Percentiles rank a stretch among this genome's conserved stretches.
phyloP scores from a whole-genome alignment of 2,113 vertebrate genomes.

The Alosa alosa region DNA sequence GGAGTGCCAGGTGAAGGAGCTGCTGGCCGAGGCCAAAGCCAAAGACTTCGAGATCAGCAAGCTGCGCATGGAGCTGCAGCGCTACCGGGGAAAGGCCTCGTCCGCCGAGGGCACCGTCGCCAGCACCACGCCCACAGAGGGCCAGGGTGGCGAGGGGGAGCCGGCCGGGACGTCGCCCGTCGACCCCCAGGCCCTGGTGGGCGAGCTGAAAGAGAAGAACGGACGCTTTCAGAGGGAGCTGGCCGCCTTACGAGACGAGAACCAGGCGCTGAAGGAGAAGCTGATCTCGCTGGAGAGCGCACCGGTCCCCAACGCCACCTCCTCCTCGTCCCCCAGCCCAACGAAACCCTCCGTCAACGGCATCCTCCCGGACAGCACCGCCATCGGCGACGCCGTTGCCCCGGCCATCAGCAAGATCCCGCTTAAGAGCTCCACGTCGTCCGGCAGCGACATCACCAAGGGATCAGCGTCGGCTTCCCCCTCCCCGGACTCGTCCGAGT shows the following conservation, averaged over 20 bases:
- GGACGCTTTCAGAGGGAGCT: conserved; percentile 84
- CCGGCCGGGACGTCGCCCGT: conserved; percentile 49
- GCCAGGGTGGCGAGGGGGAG: conserved; percentile 50
- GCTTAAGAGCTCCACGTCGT: conserved; percentile 77
- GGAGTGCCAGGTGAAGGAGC: conserved; percentile 89
- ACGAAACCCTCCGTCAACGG: conserved; percentile 58
- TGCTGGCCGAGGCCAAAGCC: conserved; percentile 88
- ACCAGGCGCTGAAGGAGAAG: conserved; percentile 84
- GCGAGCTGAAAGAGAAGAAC: conserved; percentile 85
- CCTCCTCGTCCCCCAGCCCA: conserved; percentile 69
- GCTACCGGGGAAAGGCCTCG: conserved; percentile 74
- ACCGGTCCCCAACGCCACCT: conserved; percentile 68
- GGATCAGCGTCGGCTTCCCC: conserved; percentile 84
- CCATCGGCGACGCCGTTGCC: conserved; percentile 21
- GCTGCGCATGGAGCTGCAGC: conserved; percentile 86
- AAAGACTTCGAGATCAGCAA: conserved; percentile 93
- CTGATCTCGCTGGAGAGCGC: conserved; percentile 75
- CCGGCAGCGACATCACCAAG: conserved; percentile 84
- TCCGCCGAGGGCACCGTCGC: conserved; percentile 46
- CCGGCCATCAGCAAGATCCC: conserved; percentile 43
- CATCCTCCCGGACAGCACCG: conserved; percentile 57
- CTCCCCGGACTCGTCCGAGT: conserved; percentile 85
- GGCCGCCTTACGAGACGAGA: conserved; percentile 83
- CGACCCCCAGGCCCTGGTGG: conserved; percentile 74
- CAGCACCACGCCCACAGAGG: conserved; percentile 46